Percentiles rank a stretch among this genome's conserved stretches.
Conservation (phyloP, 2,888 invertebrate genomes). For the Drosophila tripunctata region DNA sequence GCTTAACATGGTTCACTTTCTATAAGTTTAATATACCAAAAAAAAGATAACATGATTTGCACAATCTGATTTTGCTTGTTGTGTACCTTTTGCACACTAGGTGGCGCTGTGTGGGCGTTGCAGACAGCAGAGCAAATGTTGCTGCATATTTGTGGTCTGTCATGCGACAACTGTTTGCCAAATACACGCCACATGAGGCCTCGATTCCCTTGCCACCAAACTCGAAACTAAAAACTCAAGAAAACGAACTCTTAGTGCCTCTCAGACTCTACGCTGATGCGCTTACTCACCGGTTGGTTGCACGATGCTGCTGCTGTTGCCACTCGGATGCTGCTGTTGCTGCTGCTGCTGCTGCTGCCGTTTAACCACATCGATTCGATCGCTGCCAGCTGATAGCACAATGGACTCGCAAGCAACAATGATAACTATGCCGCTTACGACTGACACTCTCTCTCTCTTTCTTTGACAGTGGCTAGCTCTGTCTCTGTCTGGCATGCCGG, state of each 20-base stretch:
- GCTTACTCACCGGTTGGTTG: slow-evolving; percentile 21
- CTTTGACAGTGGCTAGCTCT: not conserved
- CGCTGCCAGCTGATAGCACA: slow-evolving; percentile 76
- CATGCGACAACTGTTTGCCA: slow-evolving; percentile 70
- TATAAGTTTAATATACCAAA: not conserved
- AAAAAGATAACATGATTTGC: slow-evolving; percentile 26
- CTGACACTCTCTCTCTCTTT: slow-evolving; percentile 39
- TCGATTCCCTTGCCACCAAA: slow-evolving; percentile 8
- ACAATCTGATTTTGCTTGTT: not conserved
- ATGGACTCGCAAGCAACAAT: slow-evolving; percentile 62
- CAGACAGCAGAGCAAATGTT: slow-evolving; percentile 32
- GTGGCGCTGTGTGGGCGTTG: slow-evolving; percentile 67
- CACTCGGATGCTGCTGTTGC: not conserved
- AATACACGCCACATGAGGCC: slow-evolving; percentile 73
- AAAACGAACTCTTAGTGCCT: not conserved
- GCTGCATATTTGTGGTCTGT: slow-evolving; percentile 64
- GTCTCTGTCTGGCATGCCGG: slow-evolving; percentile 56
- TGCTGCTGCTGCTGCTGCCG: slow-evolving; percentile 39
- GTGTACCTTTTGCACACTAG: slow-evolving; percentile 32
- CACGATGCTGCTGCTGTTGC: slow-evolving; percentile 19
- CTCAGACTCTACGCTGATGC: slow-evolving; percentile 4
- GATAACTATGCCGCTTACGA: slow-evolving; percentile 77
- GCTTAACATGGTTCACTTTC: not conserved
- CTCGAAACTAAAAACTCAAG: not conserved
- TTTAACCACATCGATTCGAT: slow-evolving; percentile 74